These are phyloP conservation scores for Siniperca undulata DNA, from an alignment of 2,797 vertebrate species.

Conservation along the genomic window DNA sequence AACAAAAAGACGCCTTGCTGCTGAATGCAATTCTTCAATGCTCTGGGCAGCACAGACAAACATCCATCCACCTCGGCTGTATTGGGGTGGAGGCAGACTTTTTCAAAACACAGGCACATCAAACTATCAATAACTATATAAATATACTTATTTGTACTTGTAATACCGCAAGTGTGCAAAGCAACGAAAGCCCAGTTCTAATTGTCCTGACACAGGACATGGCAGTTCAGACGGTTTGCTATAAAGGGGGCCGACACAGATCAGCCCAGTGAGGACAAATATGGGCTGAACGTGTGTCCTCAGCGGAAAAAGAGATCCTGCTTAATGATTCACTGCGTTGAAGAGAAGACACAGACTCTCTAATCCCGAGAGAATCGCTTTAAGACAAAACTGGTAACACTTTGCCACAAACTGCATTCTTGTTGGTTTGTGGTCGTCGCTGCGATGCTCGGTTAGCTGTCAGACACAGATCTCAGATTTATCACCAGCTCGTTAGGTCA, in stretches of 20 bases:
- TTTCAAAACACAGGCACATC: not conserved
- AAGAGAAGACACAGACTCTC: not conserved
- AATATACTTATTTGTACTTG: not conserved
- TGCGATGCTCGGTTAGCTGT: constrained; percentile 5
- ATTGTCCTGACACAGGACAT: not conserved
- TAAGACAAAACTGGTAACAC: not conserved
- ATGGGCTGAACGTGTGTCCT: not conserved
- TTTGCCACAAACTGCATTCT: constrained; percentile 6
- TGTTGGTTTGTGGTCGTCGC: constrained; percentile 5
- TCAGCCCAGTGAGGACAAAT: not conserved
- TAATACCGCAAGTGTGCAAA: not conserved
- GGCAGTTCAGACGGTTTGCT: not conserved
- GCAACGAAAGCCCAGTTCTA: not conserved
- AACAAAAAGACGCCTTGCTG: not conserved
- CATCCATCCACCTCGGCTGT: not conserved
- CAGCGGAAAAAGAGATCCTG: not conserved
- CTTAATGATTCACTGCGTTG: not conserved
- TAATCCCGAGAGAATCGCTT: not conserved
- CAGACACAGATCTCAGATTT: not conserved
- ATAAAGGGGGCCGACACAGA: not conserved
- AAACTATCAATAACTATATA: not conserved
- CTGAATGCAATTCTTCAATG: not conserved
- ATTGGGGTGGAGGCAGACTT: no score
- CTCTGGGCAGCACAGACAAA: not conserved
- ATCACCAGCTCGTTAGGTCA: not conserved